Base-by-base conservation (phyloP, 37 sponge, comb jelly and placozoan species). In the Amphimedon queenslandica region DNA sequence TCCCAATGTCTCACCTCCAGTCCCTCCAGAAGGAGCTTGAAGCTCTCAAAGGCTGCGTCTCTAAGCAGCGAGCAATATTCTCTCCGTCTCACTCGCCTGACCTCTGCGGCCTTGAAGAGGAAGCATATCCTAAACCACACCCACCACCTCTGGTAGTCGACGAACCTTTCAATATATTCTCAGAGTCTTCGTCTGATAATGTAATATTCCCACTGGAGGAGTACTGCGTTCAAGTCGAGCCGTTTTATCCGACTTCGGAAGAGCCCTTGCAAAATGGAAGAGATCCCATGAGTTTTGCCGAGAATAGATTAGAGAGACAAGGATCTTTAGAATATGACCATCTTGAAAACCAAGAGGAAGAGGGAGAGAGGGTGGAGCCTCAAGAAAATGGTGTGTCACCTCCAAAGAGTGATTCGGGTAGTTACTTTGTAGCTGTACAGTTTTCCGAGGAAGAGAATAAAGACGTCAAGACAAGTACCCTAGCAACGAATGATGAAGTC, bases 21-120 rank as follows among this genome's bases (percentile, higher is more conserved):
- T 8, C 53, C 8, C 53, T 71, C 2, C 69, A 68, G 2, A 68
- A 82, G 61, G 82, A 82, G 53, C 27, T 82, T 28, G 36, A 57
- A 69, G 75, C 76, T 0, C 41, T 84, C 27, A 77, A 55, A 30
- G 85, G 85, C 30, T 84, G 85, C 72, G 85, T 84, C 28, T 72
- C 58, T 16, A 40, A 67, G 10, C 30, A 72, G 25, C 39, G 85
- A 30, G 68, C 79, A 25, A 31, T 84, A 32, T 84, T 84, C 47
- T 73, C 85, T 31, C 76, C 82, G 21, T 41, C 39, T 11, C 68
- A 67, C 23, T 42, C 30, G 1, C 33, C 36, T 3, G 33, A 18
- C 29, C 25, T 3, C 25, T 58, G 28, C 28, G 25, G 28, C 28
- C 18, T n/a, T 58, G 27, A 35, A 34, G n/a, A 24, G 36, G 6